Evolutionary conservation across 1,140 invertebrate species (phyloP), one percentile per base, ranked within the genome.

Genomic region (Nylanderia fulva): DNA sequence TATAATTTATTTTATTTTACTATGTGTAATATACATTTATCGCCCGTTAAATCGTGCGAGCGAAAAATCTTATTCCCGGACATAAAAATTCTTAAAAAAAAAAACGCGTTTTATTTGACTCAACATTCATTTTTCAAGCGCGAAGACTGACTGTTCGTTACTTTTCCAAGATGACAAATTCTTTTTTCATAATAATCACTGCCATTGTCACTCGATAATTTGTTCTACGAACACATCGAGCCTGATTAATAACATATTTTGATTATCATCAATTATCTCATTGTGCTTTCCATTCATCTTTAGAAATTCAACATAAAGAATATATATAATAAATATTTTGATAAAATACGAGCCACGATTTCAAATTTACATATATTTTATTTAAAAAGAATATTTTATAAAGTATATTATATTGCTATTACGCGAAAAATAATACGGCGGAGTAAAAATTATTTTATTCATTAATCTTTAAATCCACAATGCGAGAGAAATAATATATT

Each of bases 401-500:
- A 5, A 42, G 18, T 29, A 61, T n/a, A 33, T 54, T 33, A 27
- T 45, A 45, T 80, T 2, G 0, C 24, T 9, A 24, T 56, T 52
- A 79, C 33, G 9, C 33, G 9, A 79, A 45, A 68, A 56, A 39
- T 69, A 29, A 42, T 45, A 11, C 24, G 9, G 0, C 39, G 5
- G 4, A 80, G 2, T 42, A n/a, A 7, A 21, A 66, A 56, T 69
- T 27, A 39, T 80, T 27, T 56, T 21, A 39, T 29, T 69, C 33
- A 39, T n/a, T n/a, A 56, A 69, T 39, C 9, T 80, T 69, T 21
- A 69, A 39, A 80, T 69, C 24, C 42, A 45, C 13, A 24, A 36
- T 18, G 2, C 54, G 9, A 45, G 13, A 45, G 2, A 80, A 80
- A 80, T 69, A 54, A 18, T 42, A 27, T 27, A n/a, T 80, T 80